These are phyloP conservation scores for Recurvirostra avosetta DNA, from an alignment of 2,113 vertebrate species.

Conservation along the genomic window DNA sequence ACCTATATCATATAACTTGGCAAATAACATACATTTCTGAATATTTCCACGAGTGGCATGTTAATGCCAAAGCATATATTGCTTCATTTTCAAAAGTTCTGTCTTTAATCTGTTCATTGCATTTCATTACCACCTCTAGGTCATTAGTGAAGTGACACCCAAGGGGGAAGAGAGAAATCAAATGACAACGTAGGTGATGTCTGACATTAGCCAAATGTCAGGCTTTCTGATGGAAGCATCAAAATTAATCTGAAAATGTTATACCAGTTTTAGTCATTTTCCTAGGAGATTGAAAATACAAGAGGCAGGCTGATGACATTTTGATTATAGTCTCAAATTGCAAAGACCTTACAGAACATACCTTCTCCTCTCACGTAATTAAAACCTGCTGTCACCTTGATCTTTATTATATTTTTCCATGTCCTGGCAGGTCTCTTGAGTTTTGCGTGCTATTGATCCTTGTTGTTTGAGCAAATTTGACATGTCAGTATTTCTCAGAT, in stretches of 20 bases:
- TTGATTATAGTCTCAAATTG: slow-evolving; percentile 64
- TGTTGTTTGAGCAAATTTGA: background rate
- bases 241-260: slow-evolving; percentile 68
- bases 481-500: background rate
- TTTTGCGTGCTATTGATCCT: background rate
- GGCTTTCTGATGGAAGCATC: slow-evolving; percentile 56
- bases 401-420: background rate
- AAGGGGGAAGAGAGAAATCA: slow-evolving; percentile 10
- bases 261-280: slow-evolving; percentile 58
- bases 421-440: background rate
- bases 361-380: slow-evolving; percentile 46
- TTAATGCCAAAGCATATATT: background rate
- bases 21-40: background rate
- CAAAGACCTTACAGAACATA: slow-evolving; percentile 40
- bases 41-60: rapidly evolving
- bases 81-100: background rate
- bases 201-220: slow-evolving; percentile 74
- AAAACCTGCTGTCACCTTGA: slow-evolving; percentile 39
- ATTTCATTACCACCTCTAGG: background rate
- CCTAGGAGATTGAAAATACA: slow-evolving; percentile 44
- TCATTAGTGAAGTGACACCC: slow-evolving; percentile 41
- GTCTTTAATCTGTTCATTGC: background rate
- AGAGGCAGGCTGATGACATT: slow-evolving; percentile 68
- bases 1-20: background rate
- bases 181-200: slow-evolving; percentile 54